Conservation (phyloP, 2,888 invertebrate genomes). For the Erebia epiphron region DNA sequence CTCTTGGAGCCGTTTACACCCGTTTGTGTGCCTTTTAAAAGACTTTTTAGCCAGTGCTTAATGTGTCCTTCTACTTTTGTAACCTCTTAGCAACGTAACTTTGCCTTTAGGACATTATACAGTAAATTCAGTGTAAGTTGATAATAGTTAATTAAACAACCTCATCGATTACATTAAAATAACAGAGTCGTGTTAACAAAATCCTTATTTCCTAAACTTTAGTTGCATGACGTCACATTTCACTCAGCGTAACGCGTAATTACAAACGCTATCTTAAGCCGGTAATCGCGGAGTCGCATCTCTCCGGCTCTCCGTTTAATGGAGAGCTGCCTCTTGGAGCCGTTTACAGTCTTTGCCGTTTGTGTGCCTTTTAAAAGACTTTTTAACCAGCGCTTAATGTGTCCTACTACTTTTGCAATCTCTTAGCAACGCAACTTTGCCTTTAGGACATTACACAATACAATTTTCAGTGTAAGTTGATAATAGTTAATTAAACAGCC, state of each 20-base stretch:
- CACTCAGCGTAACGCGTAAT: constrained; percentile 44
- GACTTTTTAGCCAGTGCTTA: too few relatives aligned
- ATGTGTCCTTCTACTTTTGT: too few relatives aligned
- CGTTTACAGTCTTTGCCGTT: constrained; percentile 49
- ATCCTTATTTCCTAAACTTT: too few relatives aligned
- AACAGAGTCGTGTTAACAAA: too few relatives aligned
- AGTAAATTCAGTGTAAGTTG: too few relatives aligned
- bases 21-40: constrained; percentile 41
- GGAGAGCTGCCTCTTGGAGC: constrained; percentile 55
- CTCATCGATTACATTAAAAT: too few relatives aligned
- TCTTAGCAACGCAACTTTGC: background rate
- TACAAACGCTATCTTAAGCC: constrained; percentile 54
- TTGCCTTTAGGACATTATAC: too few relatives aligned
- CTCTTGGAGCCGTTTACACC: constrained; percentile 51
- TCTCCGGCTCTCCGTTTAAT: constrained; percentile 55
- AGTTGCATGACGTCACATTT: constrained; percentile 8
- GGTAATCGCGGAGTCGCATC: constrained; percentile 53
- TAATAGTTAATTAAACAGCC: too few relatives aligned
- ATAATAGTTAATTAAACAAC: too few relatives aligned
- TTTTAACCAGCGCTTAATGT: constrained; percentile 40
- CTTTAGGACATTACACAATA: background rate
- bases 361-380: constrained; percentile 52
- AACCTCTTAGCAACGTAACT: too few relatives aligned
- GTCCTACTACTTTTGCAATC: constrained; percentile 19
- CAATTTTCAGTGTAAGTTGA: background rate